phyloP scores from a whole-genome alignment of 2,113 vertebrate species.

The Tylochromis polylepis region DNA sequence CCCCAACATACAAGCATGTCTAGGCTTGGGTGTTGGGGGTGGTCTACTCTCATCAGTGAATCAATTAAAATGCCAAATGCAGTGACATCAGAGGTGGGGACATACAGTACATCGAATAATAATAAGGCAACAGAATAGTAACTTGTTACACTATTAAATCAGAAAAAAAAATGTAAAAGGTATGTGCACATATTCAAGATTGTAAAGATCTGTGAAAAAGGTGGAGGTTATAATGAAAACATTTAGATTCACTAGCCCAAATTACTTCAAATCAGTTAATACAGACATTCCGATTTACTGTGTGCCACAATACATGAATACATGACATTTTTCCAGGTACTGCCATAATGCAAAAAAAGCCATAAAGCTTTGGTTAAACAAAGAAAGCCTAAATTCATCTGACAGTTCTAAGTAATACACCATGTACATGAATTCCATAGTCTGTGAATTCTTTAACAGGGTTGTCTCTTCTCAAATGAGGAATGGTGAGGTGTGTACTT shows the following conservation, averaged over 20 bases:
- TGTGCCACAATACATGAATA: neutral
- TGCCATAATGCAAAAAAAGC: neutral
- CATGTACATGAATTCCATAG: neutral
- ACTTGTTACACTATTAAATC: neutral
- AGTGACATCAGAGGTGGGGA: neutral
- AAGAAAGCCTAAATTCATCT: neutral
- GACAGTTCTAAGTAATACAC: neutral
- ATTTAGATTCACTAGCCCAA: neutral
- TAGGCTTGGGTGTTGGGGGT: neutral
- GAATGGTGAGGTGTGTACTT: neutral
- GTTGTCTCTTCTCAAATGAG: neutral
- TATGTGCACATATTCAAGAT: neutral
- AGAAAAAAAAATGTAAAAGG: neutral
- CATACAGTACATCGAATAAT: neutral
- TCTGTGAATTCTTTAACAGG: neutral
- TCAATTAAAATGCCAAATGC: constrained; percentile 41
- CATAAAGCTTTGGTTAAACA: neutral
- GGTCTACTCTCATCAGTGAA: constrained; percentile 37
- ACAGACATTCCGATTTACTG: neutral
- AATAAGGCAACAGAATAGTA: neutral
- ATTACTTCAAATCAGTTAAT: neutral
- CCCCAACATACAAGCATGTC: neutral
- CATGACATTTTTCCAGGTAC: neutral
- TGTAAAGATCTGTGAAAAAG: neutral
- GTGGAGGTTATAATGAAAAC: neutral